Base-by-base conservation (phyloP, 2,888 invertebrate genomes). In the Uloborus plumipes region DNA sequence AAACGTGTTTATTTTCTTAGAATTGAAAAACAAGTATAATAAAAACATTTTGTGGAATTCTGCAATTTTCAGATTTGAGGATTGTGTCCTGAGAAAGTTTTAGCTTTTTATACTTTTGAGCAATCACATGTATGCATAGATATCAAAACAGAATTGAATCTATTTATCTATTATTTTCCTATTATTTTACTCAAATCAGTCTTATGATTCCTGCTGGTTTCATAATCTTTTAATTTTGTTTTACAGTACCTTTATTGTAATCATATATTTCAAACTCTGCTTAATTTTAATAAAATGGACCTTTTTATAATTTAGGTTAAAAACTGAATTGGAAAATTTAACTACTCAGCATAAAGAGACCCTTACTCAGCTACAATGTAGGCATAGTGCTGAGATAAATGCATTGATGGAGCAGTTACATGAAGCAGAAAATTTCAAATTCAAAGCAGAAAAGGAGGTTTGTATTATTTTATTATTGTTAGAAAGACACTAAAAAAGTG, bases 341-440 rank as follows among this genome's bases (percentile, higher is more conserved):
- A 94, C 95, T 90, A 91, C 94, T 85, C 95, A 97, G 88, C 95
- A 95, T 89, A 94, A 94, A 86, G 97, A 97, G 88, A 93, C 93
- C 86, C 87, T 96, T 58, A 91, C 93, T 72, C 94, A 95, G 86
- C 94, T 95, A 86, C 95, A 95, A 88, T 90, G 93, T 6, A 92
- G 95, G 83, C 94, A 93, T 89, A 93, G 93, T 88, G 90, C 94
- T 26, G 97, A 97, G 88, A 88, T 95, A 80, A 91, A 93, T 7
- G 93, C 94, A 13, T 90, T 97, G 61, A 91, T 94, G 85, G 96
- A 96, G 86, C 96, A 96, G 88, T 90, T 97, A 55, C 93, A 93
- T 86, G 97, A 97, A 87, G 91, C 93, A 0, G 97, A 97, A 87
- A 92, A 92, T n/a, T 91, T 93, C 85, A 90, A 94, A 53, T 93